Base-by-base conservation (phyloP, 1,140 invertebrate genomes). In the Eubasilissa regina region DNA sequence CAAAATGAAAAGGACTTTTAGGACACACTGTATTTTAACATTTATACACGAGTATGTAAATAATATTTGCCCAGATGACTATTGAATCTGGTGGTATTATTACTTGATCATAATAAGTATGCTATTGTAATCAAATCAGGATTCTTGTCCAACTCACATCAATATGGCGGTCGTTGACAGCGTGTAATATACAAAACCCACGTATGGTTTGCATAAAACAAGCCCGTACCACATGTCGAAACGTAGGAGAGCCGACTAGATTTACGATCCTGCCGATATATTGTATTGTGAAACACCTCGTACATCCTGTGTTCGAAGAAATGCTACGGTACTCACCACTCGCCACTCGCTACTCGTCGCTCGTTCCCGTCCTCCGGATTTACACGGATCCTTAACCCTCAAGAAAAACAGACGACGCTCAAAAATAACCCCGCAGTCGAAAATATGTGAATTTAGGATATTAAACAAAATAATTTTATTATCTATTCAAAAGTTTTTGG, bases 291-390 rank as follows among this genome's bases (percentile, higher is more conserved):
- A 77, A 77, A 64, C 47, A 21, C 47, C 75, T 66, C 75, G 47
- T 55, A 81, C 77, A 81, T 81, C 80, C 80, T 81, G 80, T 73
- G 58, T 81, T 79, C 77, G 77, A 35, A 74, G 80, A 81, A 81
- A 64, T 62, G 43, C 80, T 78, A 81, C 80, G 80, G 80, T 66
- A 81, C 51, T 58, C 21, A 21, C 55, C 55, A 19, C 7, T 58
- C 55, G 55, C 53, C 53, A 17, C 25, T 56, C 51, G 4, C 4
- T 55, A 55, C 12, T 55, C 51, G 13, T 55, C 51, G n/a, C 17
- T 55, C 1, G 11, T 56, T 7, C n/a, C 13, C 43, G n/a, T 11
- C 62, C 62, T 44, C 62, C 62, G 43, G 43, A 43, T 17, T 35
- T 66, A 66, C 62, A 66, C 10, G 62, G 25, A 35, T 1, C 25